Base-by-base conservation (phyloP, 2,797 vertebrate genomes). In the Gobionotothen gibberifrons region DNA sequence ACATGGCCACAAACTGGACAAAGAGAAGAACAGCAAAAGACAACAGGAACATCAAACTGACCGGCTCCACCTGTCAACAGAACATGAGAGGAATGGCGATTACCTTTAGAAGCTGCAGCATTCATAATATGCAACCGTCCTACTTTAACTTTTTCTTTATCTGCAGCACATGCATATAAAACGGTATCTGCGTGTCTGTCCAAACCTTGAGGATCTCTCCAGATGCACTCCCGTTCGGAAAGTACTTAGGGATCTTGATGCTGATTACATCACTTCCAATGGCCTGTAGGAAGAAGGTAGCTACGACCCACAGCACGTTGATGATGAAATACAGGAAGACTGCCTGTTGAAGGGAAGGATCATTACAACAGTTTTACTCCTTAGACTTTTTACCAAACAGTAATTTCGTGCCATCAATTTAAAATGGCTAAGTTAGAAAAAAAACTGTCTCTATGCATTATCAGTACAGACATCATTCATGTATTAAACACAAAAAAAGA, bases 301-400 rank as follows among this genome's bases (percentile, higher is more conserved):
- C 95, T 22, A 95, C 95, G 26, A 96, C 91, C 95, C 95, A 96
- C 39, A 96, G 85, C 55, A 95, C 71, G n/a, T 96, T 96, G 65
- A 95, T 17, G 43, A 96, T 96, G 85, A 96, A 96, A 75, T 95
- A 96, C 46, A 96, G 83, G 82, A 96, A 96, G 43, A 95, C 94
- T 0, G 92, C 92, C 95, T 96, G 87, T 58, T 46, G 79, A 21
- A 12, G 73, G 49, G 22, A 58, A n/a, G 57, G n/a, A 75, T 1
- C 51, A 4, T 12, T 15, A 44, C 53, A 54, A 6, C 1, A 4
- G 19, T 46, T 17, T 11, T 29, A 54, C 52, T 70, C 0, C 48
- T 14, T 22, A 46, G n/a, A 58, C 19, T 63, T 47, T n/a, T 22
- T 9, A 42, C 1, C 5, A 16, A 14, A 3, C 19, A 29, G n/a